Evolutionary conservation across 2,797 vertebrate species (phyloP).

Genomic region (Girardinus metallicus): DNA sequence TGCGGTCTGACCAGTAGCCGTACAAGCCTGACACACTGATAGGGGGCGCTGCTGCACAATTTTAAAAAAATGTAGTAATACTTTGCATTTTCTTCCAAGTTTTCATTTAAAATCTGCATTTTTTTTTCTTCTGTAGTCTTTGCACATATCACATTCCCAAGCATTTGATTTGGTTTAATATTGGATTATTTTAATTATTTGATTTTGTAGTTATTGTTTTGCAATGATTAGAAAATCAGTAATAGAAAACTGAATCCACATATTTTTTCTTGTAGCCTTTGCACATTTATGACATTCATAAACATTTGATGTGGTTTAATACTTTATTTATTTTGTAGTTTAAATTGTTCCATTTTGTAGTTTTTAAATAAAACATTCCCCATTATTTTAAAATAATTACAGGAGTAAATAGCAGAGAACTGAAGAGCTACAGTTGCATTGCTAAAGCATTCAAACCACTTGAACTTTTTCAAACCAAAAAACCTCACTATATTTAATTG

Average conservation of each 20-base stretch:
- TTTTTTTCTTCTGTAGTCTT: neutral
- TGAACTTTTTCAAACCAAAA: neutral
- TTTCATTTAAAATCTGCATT: neutral
- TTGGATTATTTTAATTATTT: neutral
- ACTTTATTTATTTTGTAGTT: too few relatives aligned
- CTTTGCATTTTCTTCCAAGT: neutral
- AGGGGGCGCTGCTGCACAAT: constrained; percentile 60
- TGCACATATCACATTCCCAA: neutral
- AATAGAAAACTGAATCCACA: too few relatives aligned
- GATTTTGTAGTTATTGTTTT: neutral
- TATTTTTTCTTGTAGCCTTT: too few relatives aligned
- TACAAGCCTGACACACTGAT: constrained; percentile 84
- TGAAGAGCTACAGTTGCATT: neutral
- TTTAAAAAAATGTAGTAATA: neutral
- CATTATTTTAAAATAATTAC: neutral
- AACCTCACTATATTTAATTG: neutral
- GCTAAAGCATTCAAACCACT: neutral
- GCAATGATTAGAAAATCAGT: too few relatives aligned
- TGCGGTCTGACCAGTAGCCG: constrained; percentile 86
- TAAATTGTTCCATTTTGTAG: neutral
- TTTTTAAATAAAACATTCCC: neutral
- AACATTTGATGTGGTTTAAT: too few relatives aligned
- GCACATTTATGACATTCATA: neutral
- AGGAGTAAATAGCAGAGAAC: neutral
- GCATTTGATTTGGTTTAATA: neutral